These are phyloP conservation scores for Sinotaia quadrata DNA, from an alignment of 2,888 invertebrate genomes.

Conservation along the genomic window DNA sequence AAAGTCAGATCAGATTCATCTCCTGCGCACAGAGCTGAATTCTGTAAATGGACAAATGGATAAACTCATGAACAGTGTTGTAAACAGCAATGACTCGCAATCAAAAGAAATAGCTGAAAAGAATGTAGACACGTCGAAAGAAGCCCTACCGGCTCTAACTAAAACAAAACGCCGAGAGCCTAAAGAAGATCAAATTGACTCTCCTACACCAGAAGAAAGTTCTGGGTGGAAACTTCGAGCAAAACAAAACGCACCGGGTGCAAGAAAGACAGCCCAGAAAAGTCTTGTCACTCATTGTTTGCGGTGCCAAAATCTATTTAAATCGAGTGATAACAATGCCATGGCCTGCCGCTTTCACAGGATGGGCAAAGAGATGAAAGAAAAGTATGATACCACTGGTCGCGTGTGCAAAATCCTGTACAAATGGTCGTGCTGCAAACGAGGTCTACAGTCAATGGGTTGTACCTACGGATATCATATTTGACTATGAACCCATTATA, in stretches of 20 bases:
- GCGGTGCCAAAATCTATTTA: slow-evolving; percentile 58
- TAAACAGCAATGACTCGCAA: slow-evolving; percentile 53
- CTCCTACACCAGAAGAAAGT: slow-evolving; percentile 49
- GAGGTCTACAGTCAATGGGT: slow-evolving; percentile 52
- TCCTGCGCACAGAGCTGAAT: slow-evolving; percentile 49
- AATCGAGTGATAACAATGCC: slow-evolving; percentile 54
- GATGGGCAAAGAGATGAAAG: slow-evolving; percentile 58
- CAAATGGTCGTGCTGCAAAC: slow-evolving; percentile 64
- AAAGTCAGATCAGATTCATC: slow-evolving; percentile 44
- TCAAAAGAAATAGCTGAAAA: slow-evolving; percentile 35
- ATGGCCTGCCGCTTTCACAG: slow-evolving; percentile 59
- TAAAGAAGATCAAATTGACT: too few species aligned
- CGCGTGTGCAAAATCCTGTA: slow-evolving; percentile 53
- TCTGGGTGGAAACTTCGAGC: slow-evolving; percentile 50
- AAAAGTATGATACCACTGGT: slow-evolving; percentile 54
- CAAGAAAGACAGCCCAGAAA: background rate
- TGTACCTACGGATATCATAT: slow-evolving; percentile 60
- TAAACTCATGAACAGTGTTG: slow-evolving; percentile 51
- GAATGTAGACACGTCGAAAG: background rate
- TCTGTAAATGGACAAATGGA: slow-evolving; percentile 44
- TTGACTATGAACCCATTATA: too few species aligned
- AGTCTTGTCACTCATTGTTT: slow-evolving; percentile 52
- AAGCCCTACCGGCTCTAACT: background rate
- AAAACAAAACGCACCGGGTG: slow-evolving; percentile 29
- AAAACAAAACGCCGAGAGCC: too few species aligned